Evolutionary conservation across 2,113 vertebrate species (phyloP).

Genomic region (Ptilorrhoa leucosticta): DNA sequence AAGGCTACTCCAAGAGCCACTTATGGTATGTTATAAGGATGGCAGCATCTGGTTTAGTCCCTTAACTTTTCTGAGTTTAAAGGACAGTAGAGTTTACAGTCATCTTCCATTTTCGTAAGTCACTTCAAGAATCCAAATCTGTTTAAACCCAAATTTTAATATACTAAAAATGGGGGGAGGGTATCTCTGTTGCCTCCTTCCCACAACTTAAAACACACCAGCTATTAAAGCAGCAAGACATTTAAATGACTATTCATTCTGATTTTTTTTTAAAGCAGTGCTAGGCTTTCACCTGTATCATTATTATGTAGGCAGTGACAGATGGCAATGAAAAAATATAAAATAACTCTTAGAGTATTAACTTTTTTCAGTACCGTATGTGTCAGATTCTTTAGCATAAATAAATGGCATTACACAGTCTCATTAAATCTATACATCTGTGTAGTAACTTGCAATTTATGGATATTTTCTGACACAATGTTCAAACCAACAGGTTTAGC

Average conservation of each 20-base stretch:
- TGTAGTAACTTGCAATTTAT: conserved; percentile 69
- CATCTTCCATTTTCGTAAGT: background rate
- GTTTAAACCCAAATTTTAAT: background rate
- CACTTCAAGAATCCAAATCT: background rate
- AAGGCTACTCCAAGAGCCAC: background rate
- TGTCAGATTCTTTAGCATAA: conserved; percentile 69
- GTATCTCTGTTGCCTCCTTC: conserved; percentile 16
- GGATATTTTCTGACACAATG: conserved; percentile 68
- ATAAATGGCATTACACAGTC: conserved; percentile 68
- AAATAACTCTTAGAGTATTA: conserved; percentile 65
- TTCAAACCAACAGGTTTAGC: conserved; percentile 71
- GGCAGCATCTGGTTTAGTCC: background rate
- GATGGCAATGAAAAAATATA: conserved; percentile 66
- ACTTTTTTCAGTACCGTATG: conserved; percentile 66
- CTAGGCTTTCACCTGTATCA: conserved; percentile 63
- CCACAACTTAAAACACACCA: conserved; percentile 41
- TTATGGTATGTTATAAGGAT: background rate
- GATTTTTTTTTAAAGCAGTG: background rate
- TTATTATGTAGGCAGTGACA: conserved; percentile 67
- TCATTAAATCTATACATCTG: conserved; percentile 75
- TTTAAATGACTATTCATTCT: conserved; percentile 62
- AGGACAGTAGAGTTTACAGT: background rate
- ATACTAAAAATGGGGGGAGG: background rate
- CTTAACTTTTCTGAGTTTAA: background rate
- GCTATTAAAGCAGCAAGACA: conserved; percentile 56